phyloP scores from a whole-genome alignment of 2,888 invertebrate species.

The Nemoura dubitans region DNA sequence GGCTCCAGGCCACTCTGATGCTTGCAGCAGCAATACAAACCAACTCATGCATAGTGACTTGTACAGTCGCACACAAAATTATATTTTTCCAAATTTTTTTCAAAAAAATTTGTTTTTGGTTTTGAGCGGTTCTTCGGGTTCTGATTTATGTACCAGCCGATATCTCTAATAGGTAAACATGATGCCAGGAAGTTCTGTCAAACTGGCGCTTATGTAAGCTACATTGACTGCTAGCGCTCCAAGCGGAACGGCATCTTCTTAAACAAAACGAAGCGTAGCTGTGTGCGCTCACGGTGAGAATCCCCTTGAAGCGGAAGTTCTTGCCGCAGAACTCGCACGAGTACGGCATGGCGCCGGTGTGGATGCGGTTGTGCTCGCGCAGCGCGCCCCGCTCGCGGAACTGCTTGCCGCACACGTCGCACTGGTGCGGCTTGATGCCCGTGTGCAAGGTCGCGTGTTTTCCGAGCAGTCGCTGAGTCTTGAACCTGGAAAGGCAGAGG shows the following conservation, averaged over 20 bases:
- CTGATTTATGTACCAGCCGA: too few relatives aligned
- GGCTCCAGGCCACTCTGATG: too few relatives aligned
- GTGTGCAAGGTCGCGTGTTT: slow-evolving; percentile 69
- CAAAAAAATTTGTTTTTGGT: too few relatives aligned
- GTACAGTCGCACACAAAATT: too few relatives aligned
- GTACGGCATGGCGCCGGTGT: slow-evolving; percentile 82
- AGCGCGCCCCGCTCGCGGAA: slow-evolving; percentile 77
- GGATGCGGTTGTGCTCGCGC: slow-evolving; percentile 78
- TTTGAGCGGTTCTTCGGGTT: too few relatives aligned
- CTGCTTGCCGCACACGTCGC: slow-evolving; percentile 68
- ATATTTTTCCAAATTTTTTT: too few relatives aligned
- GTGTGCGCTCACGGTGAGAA: slow-evolving; percentile 68
- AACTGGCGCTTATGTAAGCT: too few relatives aligned
- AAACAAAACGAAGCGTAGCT: neutral
- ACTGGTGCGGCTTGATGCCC: slow-evolving; percentile 69
- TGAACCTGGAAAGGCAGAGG: slow-evolving; percentile 60
- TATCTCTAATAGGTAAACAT: too few relatives aligned
- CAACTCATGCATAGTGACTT: too few relatives aligned
- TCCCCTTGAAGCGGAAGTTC: slow-evolving; percentile 79
- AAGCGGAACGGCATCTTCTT: neutral
- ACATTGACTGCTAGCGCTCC: too few relatives aligned
- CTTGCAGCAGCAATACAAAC: too few relatives aligned
- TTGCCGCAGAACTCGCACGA: slow-evolving; percentile 79
- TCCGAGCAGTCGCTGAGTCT: slow-evolving; percentile 65
- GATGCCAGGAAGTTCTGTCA: too few relatives aligned